Evolutionary conservation across 2,113 vertebrate species (phyloP).

Genomic region (Cyanistes caeruleus): DNA sequence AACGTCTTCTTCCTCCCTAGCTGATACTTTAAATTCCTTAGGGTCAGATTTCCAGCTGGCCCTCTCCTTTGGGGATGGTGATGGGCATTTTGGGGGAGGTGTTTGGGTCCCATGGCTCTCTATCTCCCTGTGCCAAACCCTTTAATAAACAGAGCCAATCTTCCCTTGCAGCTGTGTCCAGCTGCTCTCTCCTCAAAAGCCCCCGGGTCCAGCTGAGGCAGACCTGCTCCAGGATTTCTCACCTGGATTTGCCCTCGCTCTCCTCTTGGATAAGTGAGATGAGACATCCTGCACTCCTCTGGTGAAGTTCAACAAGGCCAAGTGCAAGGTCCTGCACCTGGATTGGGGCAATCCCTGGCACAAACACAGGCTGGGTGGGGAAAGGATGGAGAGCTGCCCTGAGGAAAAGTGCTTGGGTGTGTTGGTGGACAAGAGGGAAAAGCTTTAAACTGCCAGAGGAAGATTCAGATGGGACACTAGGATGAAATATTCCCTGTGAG

Average conservation of each 20-base stretch:
- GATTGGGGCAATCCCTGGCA: neutral
- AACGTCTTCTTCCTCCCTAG: neutral
- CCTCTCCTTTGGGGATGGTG: neutral
- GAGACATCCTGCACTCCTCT: neutral
- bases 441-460: neutral
- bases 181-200: neutral
- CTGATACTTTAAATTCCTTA: neutral
- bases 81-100: fast-evolving
- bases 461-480: neutral
- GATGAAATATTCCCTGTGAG: neutral
- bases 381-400: neutral
- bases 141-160: neutral
- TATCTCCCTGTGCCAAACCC: neutral
- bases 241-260: fast-evolving
- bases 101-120: neutral
- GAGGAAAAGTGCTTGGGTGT: neutral
- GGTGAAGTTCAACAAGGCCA: neutral
- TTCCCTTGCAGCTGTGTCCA: neutral
- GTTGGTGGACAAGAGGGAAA: neutral
- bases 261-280: neutral
- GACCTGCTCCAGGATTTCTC: neutral
- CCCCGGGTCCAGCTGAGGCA: neutral
- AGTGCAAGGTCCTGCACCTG: neutral
- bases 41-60: neutral
- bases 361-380: neutral